These are phyloP conservation scores for Clostera curtula DNA, from an alignment of 2,888 invertebrate genomes.

Conservation along the genomic window DNA sequence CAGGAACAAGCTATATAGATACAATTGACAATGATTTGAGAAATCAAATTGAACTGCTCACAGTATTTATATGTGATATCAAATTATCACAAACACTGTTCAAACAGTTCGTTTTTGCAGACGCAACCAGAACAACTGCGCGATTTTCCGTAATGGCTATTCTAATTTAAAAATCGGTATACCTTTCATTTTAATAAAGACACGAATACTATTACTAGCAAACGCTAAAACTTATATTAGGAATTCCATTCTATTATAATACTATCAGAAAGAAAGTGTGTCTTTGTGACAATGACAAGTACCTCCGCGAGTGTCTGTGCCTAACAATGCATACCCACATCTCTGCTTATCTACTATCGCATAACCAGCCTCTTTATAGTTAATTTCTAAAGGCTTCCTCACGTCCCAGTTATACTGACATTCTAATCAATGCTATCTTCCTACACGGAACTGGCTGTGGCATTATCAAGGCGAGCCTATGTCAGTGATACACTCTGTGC, in stretches of 20 bases:
- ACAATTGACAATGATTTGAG: no score
- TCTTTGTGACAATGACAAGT: conserved; percentile 60
- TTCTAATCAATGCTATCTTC: conserved; percentile 36
- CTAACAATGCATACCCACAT: conserved; percentile 58
- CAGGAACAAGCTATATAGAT: no score
- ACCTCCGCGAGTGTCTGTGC: conserved; percentile 60
- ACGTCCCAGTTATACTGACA: conserved; percentile 45
- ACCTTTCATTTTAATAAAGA: no score
- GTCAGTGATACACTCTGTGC: no score
- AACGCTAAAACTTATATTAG: no score
- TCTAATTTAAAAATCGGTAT: no score
- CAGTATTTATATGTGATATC: no score
- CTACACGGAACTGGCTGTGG: conserved; percentile 12
- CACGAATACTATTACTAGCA: conserved; percentile 19
- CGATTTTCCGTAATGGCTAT: no score
- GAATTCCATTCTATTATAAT: conserved; percentile 39
- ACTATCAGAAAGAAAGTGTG: conserved; percentile 48
- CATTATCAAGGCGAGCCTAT: conserved; percentile 15
- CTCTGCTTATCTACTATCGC: conserved; percentile 49
- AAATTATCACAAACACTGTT: no score
- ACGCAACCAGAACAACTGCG: no score
- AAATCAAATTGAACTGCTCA: no score
- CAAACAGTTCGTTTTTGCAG: no score
- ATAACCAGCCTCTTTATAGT: conserved; percentile 47
- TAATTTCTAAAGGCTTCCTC: conserved; percentile 64